Evolutionary conservation across 2,888 invertebrate genomes (phyloP).

Genomic region (Phortica okadai): DNA sequence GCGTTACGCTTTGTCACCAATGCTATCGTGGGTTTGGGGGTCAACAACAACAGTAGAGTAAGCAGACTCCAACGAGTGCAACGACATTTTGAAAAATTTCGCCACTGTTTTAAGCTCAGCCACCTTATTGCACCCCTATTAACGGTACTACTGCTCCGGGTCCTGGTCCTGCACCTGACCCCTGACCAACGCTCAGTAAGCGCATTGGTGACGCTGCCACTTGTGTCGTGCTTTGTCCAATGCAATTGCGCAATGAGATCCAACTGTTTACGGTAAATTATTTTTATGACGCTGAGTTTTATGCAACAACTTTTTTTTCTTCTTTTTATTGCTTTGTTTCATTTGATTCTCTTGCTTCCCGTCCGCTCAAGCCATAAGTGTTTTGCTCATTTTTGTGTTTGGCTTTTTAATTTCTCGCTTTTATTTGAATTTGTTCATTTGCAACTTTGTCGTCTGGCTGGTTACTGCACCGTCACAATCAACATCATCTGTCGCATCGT

Average conservation of each 20-base stretch:
- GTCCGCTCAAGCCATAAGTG: neutral
- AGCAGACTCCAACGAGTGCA: constrained; percentile 43
- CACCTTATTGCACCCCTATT: too few relatives aligned
- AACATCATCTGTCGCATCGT: constrained; percentile 43
- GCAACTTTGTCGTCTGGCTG: constrained; percentile 12
- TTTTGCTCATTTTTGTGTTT: constrained; percentile 18
- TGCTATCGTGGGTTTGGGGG: neutral
- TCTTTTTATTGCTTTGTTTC: neutral
- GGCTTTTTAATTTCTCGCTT: constrained; percentile 14
- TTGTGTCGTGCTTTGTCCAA: constrained; percentile 22
- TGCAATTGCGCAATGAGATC: constrained; percentile 40
- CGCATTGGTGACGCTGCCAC: constrained; percentile 34
- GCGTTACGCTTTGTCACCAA: constrained; percentile 23
- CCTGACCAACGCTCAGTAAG: constrained; percentile 24
- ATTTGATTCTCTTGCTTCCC: neutral
- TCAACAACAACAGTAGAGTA: neutral
- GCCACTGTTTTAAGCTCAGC: too few relatives aligned
- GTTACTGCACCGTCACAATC: constrained; percentile 1
- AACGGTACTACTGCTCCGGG: neutral
- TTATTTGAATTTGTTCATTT: constrained; percentile 25
- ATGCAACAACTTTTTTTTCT: constrained; percentile 43
- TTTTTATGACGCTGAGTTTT: constrained; percentile 43
- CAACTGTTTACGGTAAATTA: constrained; percentile 58
- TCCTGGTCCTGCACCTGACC: constrained; percentile 1
- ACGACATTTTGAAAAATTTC: constrained; percentile 40